phyloP scores from a whole-genome alignment of 2,797 vertebrate species.

The Nannoperca australis region DNA sequence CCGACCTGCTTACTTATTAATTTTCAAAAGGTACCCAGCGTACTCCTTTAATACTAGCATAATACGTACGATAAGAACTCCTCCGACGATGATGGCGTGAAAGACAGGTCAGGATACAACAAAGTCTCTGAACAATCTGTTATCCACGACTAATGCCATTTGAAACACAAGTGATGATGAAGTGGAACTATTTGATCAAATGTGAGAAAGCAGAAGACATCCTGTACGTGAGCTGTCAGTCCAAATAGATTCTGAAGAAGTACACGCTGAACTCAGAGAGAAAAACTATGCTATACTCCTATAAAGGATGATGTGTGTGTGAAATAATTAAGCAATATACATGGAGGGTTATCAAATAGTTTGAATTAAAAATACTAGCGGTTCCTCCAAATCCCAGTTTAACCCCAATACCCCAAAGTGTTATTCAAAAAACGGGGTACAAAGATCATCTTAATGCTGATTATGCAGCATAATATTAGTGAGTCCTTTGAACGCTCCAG shows the following conservation, averaged over 20 bases:
- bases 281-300: not conserved
- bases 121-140: constrained; percentile 32
- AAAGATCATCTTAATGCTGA: constrained; percentile 49
- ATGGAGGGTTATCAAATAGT: constrained; percentile 15
- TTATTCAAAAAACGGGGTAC: constrained; percentile 53
- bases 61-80: constrained; percentile 6
- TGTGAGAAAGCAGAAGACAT: constrained; percentile 13
- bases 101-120: constrained; percentile 10
- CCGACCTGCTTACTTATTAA: constrained; percentile 12
- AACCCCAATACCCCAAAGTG: constrained; percentile 67
- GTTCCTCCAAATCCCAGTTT: constrained; percentile 71
- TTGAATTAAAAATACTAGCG: constrained; percentile 27
- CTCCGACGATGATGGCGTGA: constrained; percentile 11
- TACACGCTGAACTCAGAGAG: not conserved
- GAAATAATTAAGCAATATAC: constrained; percentile 44
- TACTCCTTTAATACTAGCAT: constrained; percentile 9
- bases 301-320: not conserved
- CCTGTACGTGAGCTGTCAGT: constrained; percentile 11
- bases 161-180: constrained; percentile 33
- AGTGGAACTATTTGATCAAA: constrained; percentile 22
- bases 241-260: not conserved
- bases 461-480: constrained; percentile 48
- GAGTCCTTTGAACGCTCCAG: constrained; percentile 68
- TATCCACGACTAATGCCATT: constrained; percentile 9
- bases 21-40: constrained; percentile 29